Conservation (phyloP, 2,113 vertebrate genomes). For the Oceanites oceanicus region DNA sequence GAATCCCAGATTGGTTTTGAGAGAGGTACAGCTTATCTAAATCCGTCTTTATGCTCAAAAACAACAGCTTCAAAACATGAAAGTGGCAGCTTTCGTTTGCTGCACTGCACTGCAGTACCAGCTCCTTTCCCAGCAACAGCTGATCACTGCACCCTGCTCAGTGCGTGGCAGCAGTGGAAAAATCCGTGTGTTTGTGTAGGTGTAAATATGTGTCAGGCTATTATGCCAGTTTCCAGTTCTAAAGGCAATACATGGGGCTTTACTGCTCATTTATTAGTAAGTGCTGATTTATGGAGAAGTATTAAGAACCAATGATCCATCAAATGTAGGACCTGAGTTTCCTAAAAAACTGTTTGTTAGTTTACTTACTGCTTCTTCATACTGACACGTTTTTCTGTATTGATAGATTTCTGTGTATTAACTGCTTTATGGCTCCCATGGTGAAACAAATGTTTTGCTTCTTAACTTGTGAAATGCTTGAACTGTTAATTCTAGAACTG, state of each 20-base stretch:
- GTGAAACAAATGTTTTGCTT: background rate
- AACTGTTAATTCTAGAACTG: background rate
- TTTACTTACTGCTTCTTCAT: background rate
- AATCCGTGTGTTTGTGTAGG: background rate
- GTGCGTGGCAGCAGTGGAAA: background rate
- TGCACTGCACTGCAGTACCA: background rate
- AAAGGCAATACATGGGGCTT: background rate
- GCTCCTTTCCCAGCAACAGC: background rate
- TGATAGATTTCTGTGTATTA: background rate
- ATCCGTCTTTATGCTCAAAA: background rate
- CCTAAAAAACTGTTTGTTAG: background rate
- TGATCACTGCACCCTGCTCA: background rate
- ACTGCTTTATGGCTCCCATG: background rate
- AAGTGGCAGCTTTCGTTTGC: background rate
- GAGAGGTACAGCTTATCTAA: background rate
- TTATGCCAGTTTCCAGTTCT: background rate
- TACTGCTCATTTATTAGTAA: slow-evolving; percentile 15
- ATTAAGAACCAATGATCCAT: slow-evolving; percentile 19
- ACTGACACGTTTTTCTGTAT: background rate
- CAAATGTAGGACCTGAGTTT: background rate
- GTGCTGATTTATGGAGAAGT: slow-evolving; percentile 9
- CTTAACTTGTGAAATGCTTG: background rate
- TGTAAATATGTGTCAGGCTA: slow-evolving; percentile 12
- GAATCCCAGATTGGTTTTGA: background rate
- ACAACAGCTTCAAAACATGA: background rate